Evolutionary conservation across 2,113 vertebrate genomes (phyloP).

Genomic region (Oryzias woworae): DNA sequence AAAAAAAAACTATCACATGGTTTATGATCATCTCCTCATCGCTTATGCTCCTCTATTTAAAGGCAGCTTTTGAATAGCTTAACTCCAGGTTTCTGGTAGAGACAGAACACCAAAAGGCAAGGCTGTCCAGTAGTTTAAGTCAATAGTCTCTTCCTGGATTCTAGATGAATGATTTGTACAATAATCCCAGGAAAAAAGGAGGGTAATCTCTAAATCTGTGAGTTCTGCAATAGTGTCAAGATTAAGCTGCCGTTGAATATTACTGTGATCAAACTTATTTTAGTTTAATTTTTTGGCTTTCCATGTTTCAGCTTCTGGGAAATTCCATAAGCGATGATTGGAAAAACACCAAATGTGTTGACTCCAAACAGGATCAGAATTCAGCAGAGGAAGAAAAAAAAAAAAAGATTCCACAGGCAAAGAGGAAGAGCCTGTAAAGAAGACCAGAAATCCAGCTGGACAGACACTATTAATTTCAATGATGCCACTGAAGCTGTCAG

Average conservation of each 20-base stretch:
- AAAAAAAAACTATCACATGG: constrained; percentile 25
- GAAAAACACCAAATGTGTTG: not conserved
- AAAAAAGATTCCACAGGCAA: not conserved
- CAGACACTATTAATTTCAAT: constrained; percentile 27
- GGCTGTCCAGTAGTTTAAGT: constrained; percentile 24
- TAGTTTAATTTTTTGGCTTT: constrained; percentile 16
- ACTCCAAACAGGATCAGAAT: not conserved
- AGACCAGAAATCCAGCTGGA: constrained; percentile 14
- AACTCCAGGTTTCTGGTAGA: constrained; percentile 15
- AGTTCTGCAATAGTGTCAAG: constrained; percentile 24
- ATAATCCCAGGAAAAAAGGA: constrained; percentile 26
- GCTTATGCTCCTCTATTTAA: constrained; percentile 26
- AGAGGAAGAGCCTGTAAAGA: constrained; percentile 3
- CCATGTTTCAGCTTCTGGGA: not conserved
- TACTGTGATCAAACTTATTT: constrained; percentile 16
- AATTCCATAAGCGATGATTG: not conserved
- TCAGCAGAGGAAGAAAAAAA: not conserved
- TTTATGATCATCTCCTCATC: constrained; percentile 32
- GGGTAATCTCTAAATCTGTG: constrained; percentile 34
- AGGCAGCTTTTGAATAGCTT: constrained; percentile 31
- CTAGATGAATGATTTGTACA: constrained; percentile 18
- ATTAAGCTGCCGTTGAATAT: constrained; percentile 22
- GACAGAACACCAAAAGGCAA: constrained; percentile 20
- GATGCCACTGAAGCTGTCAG: constrained; percentile 26
- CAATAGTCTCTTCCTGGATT: constrained; percentile 23